Percentiles rank a stretch among this genome's conserved stretches.
Conservation (phyloP, 2,888 invertebrate species). For the Drosophila birchii region DNA sequence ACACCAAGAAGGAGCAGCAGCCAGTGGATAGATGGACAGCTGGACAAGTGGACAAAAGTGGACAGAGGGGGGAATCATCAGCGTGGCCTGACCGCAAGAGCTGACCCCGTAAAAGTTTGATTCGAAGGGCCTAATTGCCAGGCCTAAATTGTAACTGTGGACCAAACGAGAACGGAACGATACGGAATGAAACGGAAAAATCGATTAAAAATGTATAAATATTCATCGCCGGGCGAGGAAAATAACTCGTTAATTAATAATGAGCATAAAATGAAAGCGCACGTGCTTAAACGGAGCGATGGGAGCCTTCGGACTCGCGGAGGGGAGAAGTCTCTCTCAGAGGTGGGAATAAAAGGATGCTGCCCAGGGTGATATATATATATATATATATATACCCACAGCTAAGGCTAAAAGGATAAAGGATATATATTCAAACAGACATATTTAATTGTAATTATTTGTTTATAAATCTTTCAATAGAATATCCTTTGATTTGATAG, state of each 20-base stretch:
- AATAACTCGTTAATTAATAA: slow-evolving; percentile 80
- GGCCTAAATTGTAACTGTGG: background rate
- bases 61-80: background rate
- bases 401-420: background rate
- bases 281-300: slow-evolving; percentile 52
- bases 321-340: background rate
- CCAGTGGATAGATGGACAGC: slow-evolving; percentile 16
- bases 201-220: slow-evolving; percentile 78
- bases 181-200: slow-evolving; percentile 47
- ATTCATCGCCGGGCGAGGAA: slow-evolving; percentile 64
- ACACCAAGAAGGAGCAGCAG: slow-evolving; percentile 18
- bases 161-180: background rate
- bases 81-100: slow-evolving; percentile 14
- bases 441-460: background rate
- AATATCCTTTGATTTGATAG: too few species aligned
- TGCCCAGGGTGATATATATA: slow-evolving; percentile 3
- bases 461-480: background rate
- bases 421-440: too few species aligned
- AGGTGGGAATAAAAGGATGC: slow-evolving; percentile 6
- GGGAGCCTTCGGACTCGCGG: background rate
- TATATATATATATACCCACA: slow-evolving; percentile 1
- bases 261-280: slow-evolving; percentile 73
- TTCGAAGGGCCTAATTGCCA: slow-evolving; percentile 25
- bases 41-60: background rate
- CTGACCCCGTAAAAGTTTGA: slow-evolving; percentile 29